A percentile compares a stretch with the other conserved stretches of the same genome.
Conservation (phyloP, 2,888 invertebrate genomes). For the Leucophenga maculata region DNA sequence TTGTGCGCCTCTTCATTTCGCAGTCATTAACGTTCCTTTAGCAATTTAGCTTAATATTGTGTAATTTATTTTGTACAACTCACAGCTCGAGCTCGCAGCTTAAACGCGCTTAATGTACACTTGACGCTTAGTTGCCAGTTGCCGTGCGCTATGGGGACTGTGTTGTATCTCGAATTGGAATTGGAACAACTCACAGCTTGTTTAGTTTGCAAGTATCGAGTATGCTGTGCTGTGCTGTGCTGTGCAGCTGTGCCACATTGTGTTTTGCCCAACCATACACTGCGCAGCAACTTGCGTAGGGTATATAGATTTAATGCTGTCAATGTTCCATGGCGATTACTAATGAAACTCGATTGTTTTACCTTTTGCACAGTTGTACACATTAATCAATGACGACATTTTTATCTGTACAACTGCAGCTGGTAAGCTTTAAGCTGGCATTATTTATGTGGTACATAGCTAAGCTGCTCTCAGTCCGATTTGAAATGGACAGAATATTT, state of each 20-base stretch:
- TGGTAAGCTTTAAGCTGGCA: not conserved
- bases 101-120: constrained; percentile 48
- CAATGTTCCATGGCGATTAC: constrained; percentile 3
- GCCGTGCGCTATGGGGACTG: not conserved
- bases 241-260: too few relatives aligned
- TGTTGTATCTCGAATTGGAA: too few relatives aligned
- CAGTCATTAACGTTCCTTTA: constrained; percentile 39
- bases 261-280: too few relatives aligned
- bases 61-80: constrained; percentile 65
- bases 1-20: constrained; percentile 4
- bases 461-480: not conserved
- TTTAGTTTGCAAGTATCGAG: too few relatives aligned
- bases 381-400: constrained; percentile 22
- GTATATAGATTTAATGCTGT: constrained; percentile 6
- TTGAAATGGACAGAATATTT: too few relatives aligned
- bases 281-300: too few relatives aligned
- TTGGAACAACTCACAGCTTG: too few relatives aligned
- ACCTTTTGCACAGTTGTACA: constrained; percentile 7
- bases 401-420: constrained; percentile 5
- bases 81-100: constrained; percentile 25
- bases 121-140: constrained; percentile 23
- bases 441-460: not conserved
- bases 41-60: constrained; percentile 61
- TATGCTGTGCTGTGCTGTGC: too few relatives aligned
- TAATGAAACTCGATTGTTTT: constrained; percentile 3